Percentiles rank a stretch among this genome's conserved stretches.
Conservation (phyloP, 2,113 vertebrate genomes). For the Chaetura pelagica region DNA sequence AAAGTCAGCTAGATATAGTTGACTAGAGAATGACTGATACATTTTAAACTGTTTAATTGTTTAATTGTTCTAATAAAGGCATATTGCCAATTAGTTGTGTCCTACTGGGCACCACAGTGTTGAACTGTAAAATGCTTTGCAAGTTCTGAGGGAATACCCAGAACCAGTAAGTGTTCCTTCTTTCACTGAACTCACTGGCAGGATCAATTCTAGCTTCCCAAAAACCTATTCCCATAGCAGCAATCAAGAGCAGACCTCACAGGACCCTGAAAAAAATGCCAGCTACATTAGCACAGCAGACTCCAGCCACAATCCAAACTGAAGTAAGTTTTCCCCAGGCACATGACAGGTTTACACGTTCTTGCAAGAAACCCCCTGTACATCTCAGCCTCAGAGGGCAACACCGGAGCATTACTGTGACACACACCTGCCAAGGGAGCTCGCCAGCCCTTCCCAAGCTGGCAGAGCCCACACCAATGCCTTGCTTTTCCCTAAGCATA, state of each 20-base stretch:
- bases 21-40: neutral
- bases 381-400: fast-evolving
- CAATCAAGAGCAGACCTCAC: neutral
- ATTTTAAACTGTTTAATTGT: neutral
- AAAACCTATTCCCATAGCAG: neutral
- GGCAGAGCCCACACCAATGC: neutral
- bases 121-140: neutral
- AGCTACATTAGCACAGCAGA: neutral
- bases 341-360: neutral
- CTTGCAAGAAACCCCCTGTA: neutral
- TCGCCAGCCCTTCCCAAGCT: neutral
- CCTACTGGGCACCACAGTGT: neutral
- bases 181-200: neutral
- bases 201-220: neutral
- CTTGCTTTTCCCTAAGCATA: neutral
- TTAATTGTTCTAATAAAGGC: neutral
- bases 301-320: neutral
- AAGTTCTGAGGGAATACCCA: neutral
- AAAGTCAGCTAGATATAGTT: neutral
- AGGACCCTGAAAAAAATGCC: neutral
- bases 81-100: neutral
- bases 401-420: neutral
- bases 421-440: neutral
- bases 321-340: neutral
- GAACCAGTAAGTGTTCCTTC: neutral